phyloP scores from a whole-genome alignment of 2,797 vertebrate genomes.

The Rhynchotus rufescens region DNA sequence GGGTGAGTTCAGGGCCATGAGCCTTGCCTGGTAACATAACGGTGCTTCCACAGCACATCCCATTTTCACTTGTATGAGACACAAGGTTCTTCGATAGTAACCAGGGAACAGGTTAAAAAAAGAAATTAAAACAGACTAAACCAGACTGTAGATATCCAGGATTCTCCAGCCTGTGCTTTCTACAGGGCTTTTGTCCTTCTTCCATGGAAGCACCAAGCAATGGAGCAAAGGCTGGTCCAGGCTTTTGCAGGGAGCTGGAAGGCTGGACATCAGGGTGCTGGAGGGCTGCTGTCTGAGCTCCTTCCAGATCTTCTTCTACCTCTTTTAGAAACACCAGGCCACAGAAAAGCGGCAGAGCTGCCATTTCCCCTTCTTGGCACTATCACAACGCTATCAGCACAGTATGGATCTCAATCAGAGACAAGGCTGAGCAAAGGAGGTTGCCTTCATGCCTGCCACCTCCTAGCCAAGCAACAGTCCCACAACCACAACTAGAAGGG shows the following conservation, averaged over 20 bases:
- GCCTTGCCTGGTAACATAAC: not conserved
- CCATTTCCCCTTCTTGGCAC: not conserved
- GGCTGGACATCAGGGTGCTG: not conserved
- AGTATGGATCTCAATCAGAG: not conserved
- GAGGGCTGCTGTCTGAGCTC: not conserved
- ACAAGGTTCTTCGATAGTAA: not conserved
- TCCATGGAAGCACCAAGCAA: accelerated
- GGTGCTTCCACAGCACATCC: accelerated
- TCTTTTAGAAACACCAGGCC: not conserved
- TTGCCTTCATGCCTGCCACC: accelerated
- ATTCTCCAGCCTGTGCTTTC: not conserved
- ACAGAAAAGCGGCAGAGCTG: not conserved
- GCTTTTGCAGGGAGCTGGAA: accelerated
- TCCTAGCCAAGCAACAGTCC: not conserved
- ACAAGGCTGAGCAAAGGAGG: not conserved
- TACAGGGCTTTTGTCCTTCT: not conserved
- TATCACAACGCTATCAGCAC: not conserved
- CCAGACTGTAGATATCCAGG: not conserved
- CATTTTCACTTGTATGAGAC: not conserved
- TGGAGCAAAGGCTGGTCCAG: accelerated
- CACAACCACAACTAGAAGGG: not conserved
- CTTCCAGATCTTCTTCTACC: not conserved
- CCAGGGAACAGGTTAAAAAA: not conserved
- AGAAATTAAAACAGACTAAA: not conserved
- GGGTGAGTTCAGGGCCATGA: not conserved